Conservation (phyloP, 1,140 invertebrate genomes). For the Matsumurasca onukii region DNA sequence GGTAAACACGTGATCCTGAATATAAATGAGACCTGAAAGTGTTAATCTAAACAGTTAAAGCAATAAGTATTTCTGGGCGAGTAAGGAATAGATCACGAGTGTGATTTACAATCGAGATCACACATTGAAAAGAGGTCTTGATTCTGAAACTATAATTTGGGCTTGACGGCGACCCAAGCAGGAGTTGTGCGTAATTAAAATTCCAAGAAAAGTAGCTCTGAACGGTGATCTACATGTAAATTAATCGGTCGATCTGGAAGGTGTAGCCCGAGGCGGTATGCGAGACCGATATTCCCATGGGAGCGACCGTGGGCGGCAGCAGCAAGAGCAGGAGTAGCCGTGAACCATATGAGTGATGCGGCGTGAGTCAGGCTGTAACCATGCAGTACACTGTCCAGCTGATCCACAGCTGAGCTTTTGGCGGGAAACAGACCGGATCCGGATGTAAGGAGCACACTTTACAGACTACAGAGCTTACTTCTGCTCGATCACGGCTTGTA, state of each 20-base stretch:
- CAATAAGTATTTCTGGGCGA: too few species aligned
- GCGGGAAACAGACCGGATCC: slow-evolving; percentile 11
- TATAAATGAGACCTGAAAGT: too few species aligned
- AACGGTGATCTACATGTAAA: slow-evolving; percentile 23
- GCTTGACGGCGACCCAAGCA: too few species aligned
- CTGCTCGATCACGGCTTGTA: too few species aligned
- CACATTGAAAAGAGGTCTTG: too few species aligned
- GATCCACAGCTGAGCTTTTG: slow-evolving; percentile 14
- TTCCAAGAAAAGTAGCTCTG: slow-evolving; percentile 18
- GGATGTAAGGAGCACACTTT: too few species aligned
- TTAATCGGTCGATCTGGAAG: slow-evolving; percentile 9
- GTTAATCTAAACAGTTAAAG: too few species aligned
- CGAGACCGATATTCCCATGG: slow-evolving; percentile 8
- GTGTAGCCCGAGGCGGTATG: slow-evolving; percentile 1
- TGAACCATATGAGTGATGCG: slow-evolving; percentile 7
- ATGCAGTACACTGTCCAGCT: not conserved
- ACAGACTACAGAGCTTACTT: too few species aligned
- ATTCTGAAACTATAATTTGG: slow-evolving; percentile 6
- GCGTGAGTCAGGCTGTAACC: not conserved
- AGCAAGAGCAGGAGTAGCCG: too few species aligned
- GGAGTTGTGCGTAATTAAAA: slow-evolving; percentile 16
- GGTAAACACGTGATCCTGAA: too few species aligned
- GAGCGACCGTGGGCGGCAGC: slow-evolving; percentile 8
- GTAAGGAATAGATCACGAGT: too few species aligned
- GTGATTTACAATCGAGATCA: too few species aligned